Conservation (phyloP, 2,113 vertebrate species). For the Brevimyrus niger region DNA sequence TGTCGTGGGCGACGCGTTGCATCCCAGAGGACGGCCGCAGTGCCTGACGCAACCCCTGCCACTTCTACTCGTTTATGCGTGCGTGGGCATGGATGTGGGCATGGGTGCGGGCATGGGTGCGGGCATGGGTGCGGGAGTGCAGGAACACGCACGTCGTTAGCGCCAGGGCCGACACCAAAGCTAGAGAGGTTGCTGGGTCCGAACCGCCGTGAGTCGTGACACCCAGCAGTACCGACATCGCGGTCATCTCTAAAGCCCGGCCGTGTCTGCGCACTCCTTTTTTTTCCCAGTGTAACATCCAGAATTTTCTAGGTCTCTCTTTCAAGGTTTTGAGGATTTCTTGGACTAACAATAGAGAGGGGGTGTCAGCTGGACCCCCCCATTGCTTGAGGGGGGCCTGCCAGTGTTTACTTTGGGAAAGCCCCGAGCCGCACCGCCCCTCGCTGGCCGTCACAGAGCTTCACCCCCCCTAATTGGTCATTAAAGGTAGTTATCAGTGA, state of each 20-base stretch:
- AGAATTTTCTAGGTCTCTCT: conserved; percentile 2
- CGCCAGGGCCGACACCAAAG: conserved; percentile 28
- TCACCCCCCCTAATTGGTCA: conserved; percentile 70
- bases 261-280: conserved; percentile 11
- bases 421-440: conserved; percentile 46
- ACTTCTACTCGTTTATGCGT: background rate
- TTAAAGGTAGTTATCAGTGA: conserved; percentile 65
- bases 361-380: background rate
- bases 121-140: conserved; percentile 47
- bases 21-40: background rate
- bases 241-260: conserved; percentile 42
- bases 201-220: conserved; percentile 55
- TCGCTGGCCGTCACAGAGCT: conserved; percentile 40
- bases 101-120: conserved; percentile 42
- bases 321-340: conserved; percentile 42
- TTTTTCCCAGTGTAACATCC: conserved; percentile 46
- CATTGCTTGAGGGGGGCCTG: conserved; percentile 17
- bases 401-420: conserved; percentile 59
- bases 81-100: conserved; percentile 23
- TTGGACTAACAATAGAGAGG: conserved; percentile 52
- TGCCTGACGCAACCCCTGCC: background rate
- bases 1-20: background rate
- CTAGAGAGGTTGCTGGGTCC: conserved; percentile 39
- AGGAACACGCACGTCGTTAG: conserved; percentile 35
- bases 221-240: background rate